Evolutionary conservation across 2,113 vertebrate species (phyloP), one percentile per base, ranked within the genome.

Genomic region (Beaufortia kweichowensis): DNA sequence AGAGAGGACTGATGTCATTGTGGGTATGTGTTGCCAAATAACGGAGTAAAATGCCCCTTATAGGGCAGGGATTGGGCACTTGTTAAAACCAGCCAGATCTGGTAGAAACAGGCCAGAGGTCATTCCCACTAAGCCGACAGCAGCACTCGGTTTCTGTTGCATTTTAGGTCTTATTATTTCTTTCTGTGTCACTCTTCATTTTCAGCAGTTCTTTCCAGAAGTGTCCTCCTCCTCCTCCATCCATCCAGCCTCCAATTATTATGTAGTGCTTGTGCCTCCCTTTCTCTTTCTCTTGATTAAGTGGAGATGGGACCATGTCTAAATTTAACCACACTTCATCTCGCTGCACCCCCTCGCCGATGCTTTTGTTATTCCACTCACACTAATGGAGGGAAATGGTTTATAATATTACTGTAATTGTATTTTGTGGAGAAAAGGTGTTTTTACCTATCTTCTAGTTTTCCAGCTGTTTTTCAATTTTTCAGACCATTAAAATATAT

Each of bases 211-310:
- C 15, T 21, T 53, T 53, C 48, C n/a, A 53, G 19, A 53, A 8
- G 19, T 4, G 5, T 53, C 3, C 67, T 65, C 75, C 28, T 17
- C 67, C 41, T 69, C 41, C 56, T 68, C 78, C 67, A 64, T 82
- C 82, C 64, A 65, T 46, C 76, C 80, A 79, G 11, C 60, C 66
- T 59, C 73, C 64, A 15, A 9, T 46, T 76, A 14, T 85, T 73
- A 59, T 77, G 77, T 78, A 61, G 60, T n/a, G 11, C 57, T 19
- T 35, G 26, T 43, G 28, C 31, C 76, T 29, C 26, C 28, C 46
- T 35, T 78, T 53, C 19, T 63, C n/a, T 64, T 76, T 72, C 55
- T n/a, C 46, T 10, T 73, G 41, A 77, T 76, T 76, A 64, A 62
- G 48, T 31, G 50, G 53, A 72, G 67, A 72, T 75, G 77, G 79